phyloP scores from a whole-genome alignment of 1,140 invertebrate species.

The Drosophila miranda region DNA sequence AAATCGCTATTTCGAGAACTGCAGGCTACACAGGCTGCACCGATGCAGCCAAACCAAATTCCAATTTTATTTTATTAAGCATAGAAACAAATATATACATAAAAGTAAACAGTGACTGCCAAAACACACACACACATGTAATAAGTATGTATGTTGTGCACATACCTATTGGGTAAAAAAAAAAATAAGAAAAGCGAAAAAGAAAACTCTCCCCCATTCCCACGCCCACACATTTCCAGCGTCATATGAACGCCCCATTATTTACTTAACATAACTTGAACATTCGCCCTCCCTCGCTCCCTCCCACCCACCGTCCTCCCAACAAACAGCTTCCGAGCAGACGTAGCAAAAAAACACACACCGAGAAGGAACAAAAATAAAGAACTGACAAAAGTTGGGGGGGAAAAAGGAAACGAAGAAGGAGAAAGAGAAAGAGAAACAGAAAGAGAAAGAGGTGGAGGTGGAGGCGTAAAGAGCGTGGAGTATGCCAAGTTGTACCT shows the following conservation, averaged over 20 bases:
- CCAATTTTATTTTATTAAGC: conserved; percentile 78
- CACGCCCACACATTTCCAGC: conserved; percentile 49
- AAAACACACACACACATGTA: conserved; percentile 34
- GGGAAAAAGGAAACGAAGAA: conserved; percentile 2
- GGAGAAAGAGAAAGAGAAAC: too few species aligned
- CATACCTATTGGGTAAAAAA: conserved; percentile 15
- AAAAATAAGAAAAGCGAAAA: conserved; percentile 1
- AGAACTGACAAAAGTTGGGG: conserved; percentile 35
- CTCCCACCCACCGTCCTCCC: conserved; percentile 2
- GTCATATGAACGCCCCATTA: conserved; percentile 79
- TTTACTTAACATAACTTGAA: conserved; percentile 81
- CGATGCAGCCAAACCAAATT: conserved; percentile 38
- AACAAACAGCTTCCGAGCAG: conserved; percentile 24
- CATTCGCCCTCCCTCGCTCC: conserved; percentile 46
- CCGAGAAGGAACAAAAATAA: conserved; percentile 30
- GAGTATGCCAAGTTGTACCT: conserved; percentile 50
- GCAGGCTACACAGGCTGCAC: too few species aligned
- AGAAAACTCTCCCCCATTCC: conserved; percentile 4
- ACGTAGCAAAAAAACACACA: conserved; percentile 51
- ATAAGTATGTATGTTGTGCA: conserved; percentile 14
- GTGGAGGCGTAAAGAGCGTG: conserved; percentile 31
- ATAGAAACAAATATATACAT: conserved; percentile 54
- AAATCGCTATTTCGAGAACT: too few species aligned
- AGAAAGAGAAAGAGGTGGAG: too few species aligned
- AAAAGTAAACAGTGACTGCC: conserved; percentile 74